Conservation (phyloP, 2,797 vertebrate genomes). For the Acanthiza pusilla region DNA sequence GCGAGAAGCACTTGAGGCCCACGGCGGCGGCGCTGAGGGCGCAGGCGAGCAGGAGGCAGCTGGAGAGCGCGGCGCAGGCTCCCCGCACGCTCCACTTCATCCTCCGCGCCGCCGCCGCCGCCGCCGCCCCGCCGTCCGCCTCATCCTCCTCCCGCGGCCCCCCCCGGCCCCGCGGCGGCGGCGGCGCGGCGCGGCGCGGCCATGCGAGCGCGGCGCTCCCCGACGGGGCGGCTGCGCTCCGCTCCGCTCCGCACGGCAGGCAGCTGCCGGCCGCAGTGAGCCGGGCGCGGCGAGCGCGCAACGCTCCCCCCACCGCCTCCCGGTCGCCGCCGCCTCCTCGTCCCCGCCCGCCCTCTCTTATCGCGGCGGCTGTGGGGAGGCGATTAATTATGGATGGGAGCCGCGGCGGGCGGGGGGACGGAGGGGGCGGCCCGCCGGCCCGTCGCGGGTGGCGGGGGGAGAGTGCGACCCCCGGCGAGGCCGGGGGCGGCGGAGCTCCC, state of each 20-base stretch:
- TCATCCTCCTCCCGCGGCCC: constrained; percentile 86
- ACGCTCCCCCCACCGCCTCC: constrained; percentile 32
- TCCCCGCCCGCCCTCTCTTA: constrained; percentile 44
- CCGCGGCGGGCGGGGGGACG: neutral
- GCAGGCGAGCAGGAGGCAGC: constrained; percentile 91
- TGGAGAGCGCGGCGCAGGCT: constrained; percentile 91
- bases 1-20: constrained; percentile 88
- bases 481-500: neutral
- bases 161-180: constrained; percentile 77
- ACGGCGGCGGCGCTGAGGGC: constrained; percentile 91
- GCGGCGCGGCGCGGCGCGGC: constrained; percentile 66
- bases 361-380: constrained; percentile 56
- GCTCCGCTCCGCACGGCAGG: constrained; percentile 32
- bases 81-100: constrained; percentile 96
- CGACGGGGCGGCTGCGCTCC: constrained; percentile 60
- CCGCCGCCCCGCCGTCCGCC: constrained; percentile 89
- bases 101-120: constrained; percentile 92
- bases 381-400: constrained; percentile 75
- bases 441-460: neutral
- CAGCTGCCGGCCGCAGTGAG: constrained; percentile 49
- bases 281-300: constrained; percentile 53
- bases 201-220: constrained; percentile 70
- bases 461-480: neutral
- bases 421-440: neutral
- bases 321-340: constrained; percentile 72